These are phyloP conservation scores for Mirounga angustirostris DNA, from an alignment of 2,113 vertebrate species.

Conservation along the genomic window DNA sequence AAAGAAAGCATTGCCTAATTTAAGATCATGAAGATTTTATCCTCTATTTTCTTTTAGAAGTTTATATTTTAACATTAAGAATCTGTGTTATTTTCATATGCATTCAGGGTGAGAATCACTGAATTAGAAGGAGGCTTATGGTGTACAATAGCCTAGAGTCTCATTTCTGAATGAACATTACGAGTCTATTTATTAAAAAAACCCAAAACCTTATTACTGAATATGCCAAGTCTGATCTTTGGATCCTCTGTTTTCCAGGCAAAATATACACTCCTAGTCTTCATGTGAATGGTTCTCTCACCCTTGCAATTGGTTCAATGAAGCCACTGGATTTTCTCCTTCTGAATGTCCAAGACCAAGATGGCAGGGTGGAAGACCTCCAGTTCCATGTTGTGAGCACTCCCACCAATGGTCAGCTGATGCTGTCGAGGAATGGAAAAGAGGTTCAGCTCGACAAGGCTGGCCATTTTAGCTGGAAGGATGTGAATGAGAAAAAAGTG, in stretches of 20 bases:
- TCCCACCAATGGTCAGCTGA: slow-evolving; percentile 91
- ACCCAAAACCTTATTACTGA: background rate
- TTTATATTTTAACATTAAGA: background rate
- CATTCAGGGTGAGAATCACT: background rate
- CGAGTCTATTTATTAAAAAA: background rate
- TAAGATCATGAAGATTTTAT: background rate
- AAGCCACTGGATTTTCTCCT: slow-evolving; percentile 86
- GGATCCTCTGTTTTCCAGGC: slow-evolving; percentile 83
- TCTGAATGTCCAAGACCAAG: slow-evolving; percentile 85
- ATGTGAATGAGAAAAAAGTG: slow-evolving; percentile 88
- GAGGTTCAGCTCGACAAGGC: slow-evolving; percentile 85
- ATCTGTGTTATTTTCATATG: background rate
- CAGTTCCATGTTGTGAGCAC: slow-evolving; percentile 87
- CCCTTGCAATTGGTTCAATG: slow-evolving; percentile 89
- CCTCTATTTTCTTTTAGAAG: background rate
- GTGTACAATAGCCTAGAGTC: background rate
- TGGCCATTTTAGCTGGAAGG: slow-evolving; percentile 89
- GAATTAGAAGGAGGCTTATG: background rate
- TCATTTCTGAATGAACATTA: background rate
- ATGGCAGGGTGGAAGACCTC: slow-evolving; percentile 78
- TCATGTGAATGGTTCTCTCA: slow-evolving; percentile 87
- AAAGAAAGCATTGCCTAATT: slow-evolving; percentile 24
- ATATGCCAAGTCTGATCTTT: slow-evolving; percentile 32
- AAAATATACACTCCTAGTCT: slow-evolving; percentile 85
- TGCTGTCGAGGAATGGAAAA: slow-evolving; percentile 76